Evolutionary conservation across 2,113 vertebrate genomes (phyloP), one percentile per base, ranked within the genome.

Genomic region (Psophia crepitans): DNA sequence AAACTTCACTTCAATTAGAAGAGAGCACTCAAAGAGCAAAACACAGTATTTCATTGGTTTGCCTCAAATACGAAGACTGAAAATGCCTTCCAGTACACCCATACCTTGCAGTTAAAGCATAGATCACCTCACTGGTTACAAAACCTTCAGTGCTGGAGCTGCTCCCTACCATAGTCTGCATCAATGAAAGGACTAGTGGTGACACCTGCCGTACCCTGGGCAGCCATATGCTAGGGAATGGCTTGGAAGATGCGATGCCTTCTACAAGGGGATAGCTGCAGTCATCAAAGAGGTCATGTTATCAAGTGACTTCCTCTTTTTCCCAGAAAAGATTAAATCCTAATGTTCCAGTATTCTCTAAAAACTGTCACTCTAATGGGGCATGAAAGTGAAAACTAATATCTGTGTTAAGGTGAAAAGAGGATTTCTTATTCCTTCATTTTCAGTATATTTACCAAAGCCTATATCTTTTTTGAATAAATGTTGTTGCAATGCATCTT

Each of bases 1-100:
- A 98, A 97, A 83, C 94, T 97, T 96, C 81, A 96, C 60, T 97
- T 92, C 83, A 97, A 96, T 97, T 97, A 98, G 30, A 94, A 96
- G 84, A 91, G 65, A 95, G 56, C 53, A 89, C 94, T 96, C 84
- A 85, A 89, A 94, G 76, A 95, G 70, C 66, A 96, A 90, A 96
- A 87, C 46, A 81, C 8, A 9, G 30, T 82, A 78, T 89, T 97
- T 96, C 71, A 96, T 96, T 84, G 39, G 56, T 92, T 97, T 98
- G 60, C 88, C 76, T 89, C 44, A 71, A 77, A 54, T 14, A 58
- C 0, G 5, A 46, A 44, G 76, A 63, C 75, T 35, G 61, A 84
- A 88, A 84, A 80, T 33, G 24, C 8, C 26, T 51, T 22, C 28
- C 51, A 89, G 82, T 53, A 68, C 77, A 85, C 70, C 77, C 48